These are phyloP conservation scores for Schizothorax lantsangensis DNA, from an alignment of 2,797 vertebrate genomes.

Conservation along the genomic window DNA sequence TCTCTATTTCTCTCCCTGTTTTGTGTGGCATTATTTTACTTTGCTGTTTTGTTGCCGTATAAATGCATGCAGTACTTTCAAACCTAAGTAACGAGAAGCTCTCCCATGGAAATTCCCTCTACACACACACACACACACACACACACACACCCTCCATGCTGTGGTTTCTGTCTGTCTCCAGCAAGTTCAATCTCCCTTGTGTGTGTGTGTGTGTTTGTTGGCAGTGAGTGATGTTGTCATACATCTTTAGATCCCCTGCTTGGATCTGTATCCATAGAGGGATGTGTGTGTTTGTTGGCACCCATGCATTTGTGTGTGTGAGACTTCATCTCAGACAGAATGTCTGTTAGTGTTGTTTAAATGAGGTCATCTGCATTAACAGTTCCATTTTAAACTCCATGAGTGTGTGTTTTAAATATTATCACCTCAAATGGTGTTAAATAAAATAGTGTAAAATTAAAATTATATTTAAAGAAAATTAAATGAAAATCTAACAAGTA, in stretches of 20 bases:
- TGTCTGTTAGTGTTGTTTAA: constrained; percentile 38
- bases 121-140: not conserved
- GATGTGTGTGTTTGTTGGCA: constrained; percentile 39
- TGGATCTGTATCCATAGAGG: constrained; percentile 38
- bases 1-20: not conserved
- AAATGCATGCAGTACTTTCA: constrained; percentile 4
- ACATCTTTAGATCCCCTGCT: constrained; percentile 42
- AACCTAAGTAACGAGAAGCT: constrained; percentile 28
- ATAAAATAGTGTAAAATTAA: not conserved
- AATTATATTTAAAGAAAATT: not conserved
- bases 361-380: constrained; percentile 33
- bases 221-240: constrained; percentile 43
- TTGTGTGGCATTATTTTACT: constrained; percentile 6
- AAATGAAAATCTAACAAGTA: not conserved
- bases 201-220: constrained; percentile 36
- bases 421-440: not conserved
- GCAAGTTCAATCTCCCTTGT: constrained; percentile 33
- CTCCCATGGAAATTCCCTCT: constrained; percentile 44
- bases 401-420: not conserved
- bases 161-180: constrained; percentile 53
- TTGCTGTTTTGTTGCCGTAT: constrained; percentile 28
- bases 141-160: constrained; percentile 21
- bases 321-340: constrained; percentile 27
- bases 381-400: constrained; percentile 11
- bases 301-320: constrained; percentile 33